Base-by-base conservation (phyloP, 2,113 vertebrate genomes). In the Sylvietta virens region DNA sequence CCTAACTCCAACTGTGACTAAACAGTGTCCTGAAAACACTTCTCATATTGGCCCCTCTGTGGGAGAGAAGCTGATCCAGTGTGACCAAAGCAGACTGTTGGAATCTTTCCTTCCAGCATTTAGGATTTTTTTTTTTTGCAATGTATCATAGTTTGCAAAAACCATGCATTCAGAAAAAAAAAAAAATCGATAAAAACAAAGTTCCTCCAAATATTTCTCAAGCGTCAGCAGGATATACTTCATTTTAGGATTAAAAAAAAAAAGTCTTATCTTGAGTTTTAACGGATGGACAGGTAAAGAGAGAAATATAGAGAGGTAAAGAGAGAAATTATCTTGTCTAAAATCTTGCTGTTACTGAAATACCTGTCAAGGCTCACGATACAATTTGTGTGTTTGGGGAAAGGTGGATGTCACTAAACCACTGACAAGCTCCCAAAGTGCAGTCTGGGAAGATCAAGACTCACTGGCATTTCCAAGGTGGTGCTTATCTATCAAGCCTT, bases 191-290 rank as follows among this genome's bases (percentile, higher is more conserved):
- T 40, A 19, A n/a, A 64, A 91, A 73, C 1, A 44, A 84, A 76
- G 7, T 42, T 81, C 15, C 6, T 77, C 31, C 16, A 58, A 30
- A 44, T 54, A 33, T 53, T 83, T 77, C 27, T 72, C 61, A 79
- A 42, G 48, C 0, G 0, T 33, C 65, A 90, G 26, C 11, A 45
- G 21, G 44, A 57, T n/a, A 47, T 11, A 62, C 3, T 6, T 35
- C 8, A 56, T 27, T 0, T 67, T 60, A 71, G 39, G 13, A 60
- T n/a, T 9, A 6, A 45, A 35, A 18, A 9, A 47, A 26, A 23
- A 28, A 35, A 21, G 20, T 18, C 9, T 67, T 72, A 27, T 51
- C 15, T 67, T 53, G 44, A 67, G 6, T 39, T 86, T 66, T 48
- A 83, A 61, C 66, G 24, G 44, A 67, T 24, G 53, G 30, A 35